These are phyloP conservation scores for Eunapius fragilis DNA, from an alignment of 37 sponge, comb jelly and placozoan species.

Conservation along the genomic window DNA sequence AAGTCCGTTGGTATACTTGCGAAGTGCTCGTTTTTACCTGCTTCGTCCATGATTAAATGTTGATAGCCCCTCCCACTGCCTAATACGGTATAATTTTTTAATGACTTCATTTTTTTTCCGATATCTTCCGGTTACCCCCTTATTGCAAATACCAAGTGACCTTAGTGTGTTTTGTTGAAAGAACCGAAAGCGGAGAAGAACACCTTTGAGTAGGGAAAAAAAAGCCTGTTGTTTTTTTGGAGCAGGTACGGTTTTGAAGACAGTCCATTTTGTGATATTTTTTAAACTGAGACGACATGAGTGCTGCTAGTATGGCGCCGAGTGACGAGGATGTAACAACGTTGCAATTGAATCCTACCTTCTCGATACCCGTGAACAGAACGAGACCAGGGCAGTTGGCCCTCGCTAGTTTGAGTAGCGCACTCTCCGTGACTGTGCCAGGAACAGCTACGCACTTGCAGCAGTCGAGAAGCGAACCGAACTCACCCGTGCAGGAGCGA, in stretches of 20 bases:
- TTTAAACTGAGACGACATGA: neutral
- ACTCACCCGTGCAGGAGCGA: conserved; percentile 5
- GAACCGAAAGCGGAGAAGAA: neutral
- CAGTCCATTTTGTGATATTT: neutral
- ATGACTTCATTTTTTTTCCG: neutral
- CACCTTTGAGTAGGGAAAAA: neutral
- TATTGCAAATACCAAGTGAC: neutral
- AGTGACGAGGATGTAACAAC: neutral
- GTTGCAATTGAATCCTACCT: neutral
- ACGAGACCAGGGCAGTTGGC: neutral
- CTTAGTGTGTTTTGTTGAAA: neutral
- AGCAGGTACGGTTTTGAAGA: neutral
- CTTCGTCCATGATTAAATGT: neutral
- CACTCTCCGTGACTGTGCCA: conserved; percentile 21
- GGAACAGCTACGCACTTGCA: conserved; percentile 1
- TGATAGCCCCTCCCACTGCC: neutral
- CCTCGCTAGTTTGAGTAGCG: neutral
- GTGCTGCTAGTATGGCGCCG: neutral
- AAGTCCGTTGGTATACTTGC: neutral
- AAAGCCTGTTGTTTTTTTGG: neutral
- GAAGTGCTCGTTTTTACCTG: neutral
- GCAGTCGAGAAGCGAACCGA: conserved; percentile 8
- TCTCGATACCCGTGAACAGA: neutral
- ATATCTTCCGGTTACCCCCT: neutral
- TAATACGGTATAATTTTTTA: neutral